Evolutionary conservation across 2,888 invertebrate species (phyloP).

Genomic region (Agrochola circellaris): DNA sequence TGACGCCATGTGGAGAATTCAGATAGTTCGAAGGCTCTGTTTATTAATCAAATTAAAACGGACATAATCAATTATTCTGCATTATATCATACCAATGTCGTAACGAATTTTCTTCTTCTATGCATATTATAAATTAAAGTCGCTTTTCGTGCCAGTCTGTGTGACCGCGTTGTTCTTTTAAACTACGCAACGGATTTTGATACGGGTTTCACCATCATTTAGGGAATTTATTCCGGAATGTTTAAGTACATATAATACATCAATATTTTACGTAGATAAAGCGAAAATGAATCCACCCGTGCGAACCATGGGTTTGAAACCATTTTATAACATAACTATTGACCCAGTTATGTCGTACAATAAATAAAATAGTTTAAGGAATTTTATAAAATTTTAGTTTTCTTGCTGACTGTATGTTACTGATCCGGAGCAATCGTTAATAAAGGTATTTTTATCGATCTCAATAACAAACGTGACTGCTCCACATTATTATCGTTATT

Average conservation of each 20-base stretch:
- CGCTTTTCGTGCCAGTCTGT: neutral
- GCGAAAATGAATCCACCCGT: neutral
- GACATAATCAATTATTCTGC: constrained; percentile 7
- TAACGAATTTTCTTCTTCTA: neutral
- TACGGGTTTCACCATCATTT: neutral
- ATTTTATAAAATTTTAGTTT: neutral
- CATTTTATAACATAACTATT: too few relatives aligned
- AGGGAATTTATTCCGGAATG: neutral
- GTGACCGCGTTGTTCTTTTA: neutral
- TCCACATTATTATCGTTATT: constrained; percentile 34
- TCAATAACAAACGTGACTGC: constrained; percentile 48
- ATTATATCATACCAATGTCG: neutral
- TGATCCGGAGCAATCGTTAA: constrained; percentile 7
- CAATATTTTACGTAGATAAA: neutral
- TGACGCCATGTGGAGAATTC: neutral
- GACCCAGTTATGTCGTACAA: neutral
- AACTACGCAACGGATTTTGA: neutral
- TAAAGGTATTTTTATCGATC: constrained; percentile 12
- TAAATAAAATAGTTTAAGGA: neutral
- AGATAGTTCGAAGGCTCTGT: neutral
- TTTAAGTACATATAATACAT: neutral
- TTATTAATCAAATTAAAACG: constrained; percentile 6
- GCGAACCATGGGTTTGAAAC: neutral
- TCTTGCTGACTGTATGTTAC: constrained; percentile 19
- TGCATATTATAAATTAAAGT: neutral